These are phyloP conservation scores for Intellagama lesueurii DNA, from an alignment of 2,797 vertebrate species.

Conservation along the genomic window DNA sequence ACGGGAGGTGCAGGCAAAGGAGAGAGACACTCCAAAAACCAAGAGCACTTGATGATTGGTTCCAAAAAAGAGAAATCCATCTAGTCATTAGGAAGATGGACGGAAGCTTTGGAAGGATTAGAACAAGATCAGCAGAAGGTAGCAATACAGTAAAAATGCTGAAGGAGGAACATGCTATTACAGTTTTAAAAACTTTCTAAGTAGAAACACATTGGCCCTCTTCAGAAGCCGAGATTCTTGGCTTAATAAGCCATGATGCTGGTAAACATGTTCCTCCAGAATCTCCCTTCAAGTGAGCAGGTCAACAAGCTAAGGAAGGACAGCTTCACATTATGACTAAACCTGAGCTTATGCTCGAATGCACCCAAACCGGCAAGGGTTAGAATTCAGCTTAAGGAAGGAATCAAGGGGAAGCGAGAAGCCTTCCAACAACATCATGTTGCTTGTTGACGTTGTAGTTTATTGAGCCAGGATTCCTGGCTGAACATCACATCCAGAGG, in stretches of 20 bases:
- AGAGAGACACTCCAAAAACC: neutral
- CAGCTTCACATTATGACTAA: no score
- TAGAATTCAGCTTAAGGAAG: neutral
- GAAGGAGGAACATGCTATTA: neutral
- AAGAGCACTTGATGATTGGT: conserved; percentile 1
- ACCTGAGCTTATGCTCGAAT: neutral
- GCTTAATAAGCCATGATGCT: neutral
- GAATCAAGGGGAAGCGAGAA: neutral
- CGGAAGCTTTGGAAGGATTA: conserved; percentile 35
- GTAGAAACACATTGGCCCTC: neutral
- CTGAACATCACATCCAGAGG: neutral
- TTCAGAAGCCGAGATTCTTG: neutral
- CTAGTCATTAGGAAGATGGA: conserved; percentile 31
- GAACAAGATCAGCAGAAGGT: conserved; percentile 49
- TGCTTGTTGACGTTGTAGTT: neutral
- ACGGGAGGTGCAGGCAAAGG: no score
- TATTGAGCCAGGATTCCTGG: neutral
- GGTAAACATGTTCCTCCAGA: neutral
- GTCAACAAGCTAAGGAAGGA: neutral
- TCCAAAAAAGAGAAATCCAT: conserved; percentile 15
- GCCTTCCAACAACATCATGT: neutral
- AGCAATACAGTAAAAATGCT: conserved; percentile 19
- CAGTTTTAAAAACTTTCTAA: neutral
- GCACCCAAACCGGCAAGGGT: neutral
- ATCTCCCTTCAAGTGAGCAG: neutral